Base-by-base conservation (phyloP, 1,140 invertebrate genomes). In the Arctopsyche grandis region DNA sequence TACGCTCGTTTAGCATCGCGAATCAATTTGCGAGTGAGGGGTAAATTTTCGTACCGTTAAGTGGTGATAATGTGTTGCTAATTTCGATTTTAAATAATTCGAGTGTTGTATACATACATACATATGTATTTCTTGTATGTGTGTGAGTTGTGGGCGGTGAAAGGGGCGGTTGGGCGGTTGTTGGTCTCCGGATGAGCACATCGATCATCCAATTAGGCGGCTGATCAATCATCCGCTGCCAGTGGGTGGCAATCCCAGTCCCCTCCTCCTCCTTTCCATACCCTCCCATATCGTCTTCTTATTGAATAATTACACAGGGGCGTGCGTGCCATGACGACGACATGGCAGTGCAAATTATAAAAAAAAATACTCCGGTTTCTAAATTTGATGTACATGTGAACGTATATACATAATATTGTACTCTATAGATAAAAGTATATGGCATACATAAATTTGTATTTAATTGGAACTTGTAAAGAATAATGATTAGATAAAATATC, bases 171-270 rank as follows among this genome's bases (percentile, higher is more conserved):
- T 52, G 48, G 48, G 48, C 16, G 48, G 48, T 4, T 52, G 22
- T n/a, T 56, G 75, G 75, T 75, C 63, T 56, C 14, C 56, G 75
- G 79, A 75, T 46, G 77, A 78, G 74, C 73, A 82, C 88, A 91
- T 91, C 90, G 88, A 90, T 91, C 90, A 91, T 88, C 89, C 90
- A 91, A 91, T 91, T 91, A 91, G 88, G 83, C 82, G 79, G 82
- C 84, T 86, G 89, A 91, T 91, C 90, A 90, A 91, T 91, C 90
- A 91, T 90, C 86, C 85, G 82, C 78, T 87, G 86, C 84, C 86
- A 86, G 85, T 86, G 84, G 82, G 84, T 71, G 83, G 80, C 83
- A 5, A n/a, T 26, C 0, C 63, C 63, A 19, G 9, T 22, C 63
- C 14, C 12, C 9, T 24, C 63, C 24, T 9, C 12, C n/a, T n/a